Percentiles rank a stretch among this genome's conserved stretches.
phyloP scores from a whole-genome alignment of 2,888 invertebrate genomes.

The Seira musarum region DNA sequence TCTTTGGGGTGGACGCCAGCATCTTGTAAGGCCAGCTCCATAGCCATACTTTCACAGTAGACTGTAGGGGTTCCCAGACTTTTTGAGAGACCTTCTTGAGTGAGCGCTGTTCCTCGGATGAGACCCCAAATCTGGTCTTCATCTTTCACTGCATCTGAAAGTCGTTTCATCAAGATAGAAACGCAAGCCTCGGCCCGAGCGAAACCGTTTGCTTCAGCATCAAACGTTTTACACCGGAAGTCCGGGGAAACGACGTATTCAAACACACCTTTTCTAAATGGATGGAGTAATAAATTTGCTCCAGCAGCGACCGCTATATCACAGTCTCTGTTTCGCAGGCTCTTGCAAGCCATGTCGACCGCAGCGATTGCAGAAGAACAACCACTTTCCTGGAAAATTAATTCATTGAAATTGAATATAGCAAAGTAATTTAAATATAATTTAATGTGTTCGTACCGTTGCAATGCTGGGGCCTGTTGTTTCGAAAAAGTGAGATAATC shows the following conservation, averaged over 20 bases:
- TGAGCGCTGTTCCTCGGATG: slow-evolving; percentile 69
- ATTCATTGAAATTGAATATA: background rate
- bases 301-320: slow-evolving; percentile 54
- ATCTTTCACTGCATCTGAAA: slow-evolving; percentile 47
- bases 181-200: slow-evolving; percentile 59
- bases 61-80: slow-evolving; percentile 70
- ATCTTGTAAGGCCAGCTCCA: slow-evolving; percentile 47
- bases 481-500: slow-evolving; percentile 55
- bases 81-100: slow-evolving; percentile 71
- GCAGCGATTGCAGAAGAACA: slow-evolving; percentile 62
- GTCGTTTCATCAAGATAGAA: slow-evolving; percentile 54
- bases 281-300: no score
- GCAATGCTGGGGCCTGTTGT: slow-evolving; percentile 57
- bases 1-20: slow-evolving; percentile 46
- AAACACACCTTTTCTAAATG: slow-evolving; percentile 30
- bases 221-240: slow-evolving; percentile 58
- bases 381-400: slow-evolving; percentile 41
- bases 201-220: slow-evolving; percentile 51
- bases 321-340: slow-evolving; percentile 47
- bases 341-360: slow-evolving; percentile 59
- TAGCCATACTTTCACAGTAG: slow-evolving; percentile 49
- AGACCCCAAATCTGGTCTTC: slow-evolving; percentile 48
- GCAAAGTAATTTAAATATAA: background rate
- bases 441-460: slow-evolving; percentile 12
- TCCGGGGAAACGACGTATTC: slow-evolving; percentile 45